Base-by-base conservation (phyloP, 2,113 vertebrate species). In the Danionella cerebrum region DNA sequence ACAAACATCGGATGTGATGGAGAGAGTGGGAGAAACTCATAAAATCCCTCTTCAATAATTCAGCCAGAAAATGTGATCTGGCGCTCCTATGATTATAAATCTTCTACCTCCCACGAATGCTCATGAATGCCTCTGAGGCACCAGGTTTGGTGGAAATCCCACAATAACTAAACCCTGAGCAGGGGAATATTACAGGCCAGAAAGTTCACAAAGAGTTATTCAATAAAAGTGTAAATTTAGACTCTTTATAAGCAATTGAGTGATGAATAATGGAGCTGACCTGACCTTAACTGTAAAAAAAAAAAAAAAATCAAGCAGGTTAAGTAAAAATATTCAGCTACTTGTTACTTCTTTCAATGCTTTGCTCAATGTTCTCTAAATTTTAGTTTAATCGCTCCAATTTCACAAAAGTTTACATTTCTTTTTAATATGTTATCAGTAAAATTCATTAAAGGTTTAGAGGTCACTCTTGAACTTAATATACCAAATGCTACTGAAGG, bases 11-110 rank as follows among this genome's bases (percentile, higher is more conserved):
- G n/a, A 62, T 14, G 42, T 67, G 48, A 58, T 58, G 42, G 66
- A 50, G 51, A 77, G 71, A 77, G 71, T 80, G 69, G 76, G 71
- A 79, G 69, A 77, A 73, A 67, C 67, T 88, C 83, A 88, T 87
- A 85, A 88, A 84, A 79, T 53, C 35, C 71, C 78, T 84, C 57
- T 82, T 89, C 73, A 89, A 89, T 89, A 84, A 89, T 89, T 88
- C 81, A 89, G 76, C 71, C 66, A 47, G 83, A 54, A 87, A 87
- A 87, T 87, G 81, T 85, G 65, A 82, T 85, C 80, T 81, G 73
- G 82, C 77, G 62, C 75, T 78, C 71, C 73, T 77, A 84, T 85
- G 84, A 84, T 89, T 84, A 87, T 83, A 77, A 86, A 83, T 79
- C 66, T 58, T 25, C 71, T 69, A 70, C 79, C 78, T 73, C 73